These are phyloP conservation scores for Salminus brasiliensis DNA, from an alignment of 2,113 vertebrate species.

Conservation along the genomic window DNA sequence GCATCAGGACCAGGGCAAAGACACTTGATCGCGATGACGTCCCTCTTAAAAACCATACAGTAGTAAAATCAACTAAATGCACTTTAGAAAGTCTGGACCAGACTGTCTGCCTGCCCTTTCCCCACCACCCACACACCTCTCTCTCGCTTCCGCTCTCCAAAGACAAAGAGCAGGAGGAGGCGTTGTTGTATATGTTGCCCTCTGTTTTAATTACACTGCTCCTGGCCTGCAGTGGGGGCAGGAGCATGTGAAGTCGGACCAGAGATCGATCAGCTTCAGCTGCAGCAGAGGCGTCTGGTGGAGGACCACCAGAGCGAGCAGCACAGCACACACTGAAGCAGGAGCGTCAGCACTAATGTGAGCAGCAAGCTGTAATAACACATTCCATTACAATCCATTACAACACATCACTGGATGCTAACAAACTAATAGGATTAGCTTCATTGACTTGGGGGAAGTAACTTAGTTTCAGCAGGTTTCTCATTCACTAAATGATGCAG, in stretches of 20 bases:
- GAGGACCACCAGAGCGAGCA: background rate
- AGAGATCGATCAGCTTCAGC: background rate
- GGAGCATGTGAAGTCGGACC: slow-evolving; percentile 18
- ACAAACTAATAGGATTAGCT: too few relatives aligned
- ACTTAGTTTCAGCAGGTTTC: too few relatives aligned
- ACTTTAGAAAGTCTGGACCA: background rate
- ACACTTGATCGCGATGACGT: too few relatives aligned
- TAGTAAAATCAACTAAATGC: background rate
- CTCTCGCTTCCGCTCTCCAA: background rate
- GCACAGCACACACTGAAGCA: background rate
- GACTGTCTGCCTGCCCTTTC: background rate
- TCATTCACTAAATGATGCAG: too few relatives aligned
- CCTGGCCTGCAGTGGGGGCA: background rate
- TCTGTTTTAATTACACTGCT: background rate
- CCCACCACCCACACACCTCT: background rate
- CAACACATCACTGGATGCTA: background rate
- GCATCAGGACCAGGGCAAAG: too few relatives aligned
- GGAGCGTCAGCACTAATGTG: background rate
- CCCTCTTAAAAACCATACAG: too few relatives aligned
- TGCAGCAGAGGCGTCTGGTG: background rate
- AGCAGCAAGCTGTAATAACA: background rate
- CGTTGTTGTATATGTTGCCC: background rate
- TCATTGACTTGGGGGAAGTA: too few relatives aligned
- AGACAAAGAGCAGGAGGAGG: background rate
- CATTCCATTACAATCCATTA: background rate